Base-by-base conservation (phyloP, 2,113 vertebrate species). In the Elachura formosa region DNA sequence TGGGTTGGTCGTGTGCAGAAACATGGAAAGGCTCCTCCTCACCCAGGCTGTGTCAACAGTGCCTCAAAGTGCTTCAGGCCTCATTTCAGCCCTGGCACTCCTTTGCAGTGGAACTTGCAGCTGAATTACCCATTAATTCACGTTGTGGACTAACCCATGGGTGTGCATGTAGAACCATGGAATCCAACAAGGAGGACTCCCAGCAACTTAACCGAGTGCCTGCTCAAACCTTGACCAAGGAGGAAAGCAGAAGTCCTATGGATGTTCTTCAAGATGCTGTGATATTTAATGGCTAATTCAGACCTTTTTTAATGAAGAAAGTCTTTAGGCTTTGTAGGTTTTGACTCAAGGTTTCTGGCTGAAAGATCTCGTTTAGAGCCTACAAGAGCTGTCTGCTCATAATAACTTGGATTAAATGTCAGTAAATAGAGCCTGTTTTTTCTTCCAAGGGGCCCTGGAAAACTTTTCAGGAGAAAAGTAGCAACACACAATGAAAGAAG, bases 101-200 rank as follows among this genome's bases (percentile, higher is more conserved):
- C 49, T 46, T 54, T 80, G 43, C 71, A 93, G 23, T 36, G 28
- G 34, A 81, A 33, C 14, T 58, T 87, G 76, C 61, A 78, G 48
- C 46, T 71, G 28, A 77, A 51, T 59, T 77, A 26, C 8, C 62
- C 55, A 66, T 80, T 69, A 69, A 58, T 29, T 41, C 43, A 45
- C 0, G 0, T 36, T 2, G 0, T 49, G 54, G 58, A 83, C n/a
- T n/a, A 72, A 56, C 16, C 14, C 25, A 2, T 4, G 28, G 25
- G 75, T 64, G 23, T 62, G 68, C 51, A 16, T 1, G 0, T 2
- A 28, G 9, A 76, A 21, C 40, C 20, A 2, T 51, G 40, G 29
- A 49, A 74, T 62, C 67, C 72, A 51, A 43, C 7, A 2, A 34
- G 76, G 51, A 64, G 80, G 75, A 38, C 18, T 90, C 55, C 14